These are phyloP conservation scores for Phalacrocorax aristotelis DNA, from an alignment of 2,113 vertebrate species.

Conservation along the genomic window DNA sequence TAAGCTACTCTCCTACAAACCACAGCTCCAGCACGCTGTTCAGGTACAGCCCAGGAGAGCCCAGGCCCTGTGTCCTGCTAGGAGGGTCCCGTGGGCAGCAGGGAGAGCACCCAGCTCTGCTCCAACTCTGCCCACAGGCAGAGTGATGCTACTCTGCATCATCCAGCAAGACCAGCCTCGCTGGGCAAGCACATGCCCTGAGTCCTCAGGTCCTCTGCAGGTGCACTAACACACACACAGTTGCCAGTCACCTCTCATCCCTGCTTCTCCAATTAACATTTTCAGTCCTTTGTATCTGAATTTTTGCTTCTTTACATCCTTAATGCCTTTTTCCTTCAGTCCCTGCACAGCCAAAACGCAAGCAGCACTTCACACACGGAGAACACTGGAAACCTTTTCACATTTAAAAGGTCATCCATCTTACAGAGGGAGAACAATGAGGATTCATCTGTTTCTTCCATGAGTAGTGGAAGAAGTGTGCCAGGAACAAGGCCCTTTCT, in stretches of 20 bases:
- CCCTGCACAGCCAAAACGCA: not conserved
- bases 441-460: not conserved
- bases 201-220: accelerated
- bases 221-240: accelerated
- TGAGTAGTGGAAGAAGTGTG: not conserved
- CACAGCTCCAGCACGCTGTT: accelerated
- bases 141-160: too few relatives aligned
- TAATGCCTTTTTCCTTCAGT: not conserved
- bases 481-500: not conserved
- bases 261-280: not conserved
- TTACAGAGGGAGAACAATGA: not conserved
- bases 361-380: not conserved
- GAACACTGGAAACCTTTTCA: not conserved
- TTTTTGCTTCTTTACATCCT: not conserved
- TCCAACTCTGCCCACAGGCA: not conserved
- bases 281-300: accelerated
- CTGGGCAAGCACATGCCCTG: accelerated
- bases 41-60: not conserved
- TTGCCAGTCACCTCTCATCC: not conserved
- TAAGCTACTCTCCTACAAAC: not conserved
- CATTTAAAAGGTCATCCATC: not conserved
- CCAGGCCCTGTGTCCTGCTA: not conserved
- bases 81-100: not conserved
- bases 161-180: accelerated
- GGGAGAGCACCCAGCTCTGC: not conserved